Base-by-base conservation (phyloP, 2,797 vertebrate species). In the Apogon hyalosoma region DNA sequence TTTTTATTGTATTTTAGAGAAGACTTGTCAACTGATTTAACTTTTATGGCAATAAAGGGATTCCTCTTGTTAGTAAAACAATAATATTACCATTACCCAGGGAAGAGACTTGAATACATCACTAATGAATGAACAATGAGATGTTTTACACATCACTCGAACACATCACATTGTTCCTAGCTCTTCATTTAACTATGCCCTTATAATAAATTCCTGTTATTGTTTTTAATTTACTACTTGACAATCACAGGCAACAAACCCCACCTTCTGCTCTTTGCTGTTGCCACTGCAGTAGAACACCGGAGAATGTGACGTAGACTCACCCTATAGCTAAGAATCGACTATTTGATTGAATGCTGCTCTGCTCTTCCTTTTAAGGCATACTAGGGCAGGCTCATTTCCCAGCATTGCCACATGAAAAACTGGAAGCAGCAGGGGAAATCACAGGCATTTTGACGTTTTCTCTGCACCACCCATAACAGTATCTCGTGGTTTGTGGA, bases 291-390 rank as follows among this genome's bases (percentile, higher is more conserved):
- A 66, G 67, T 59, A 41, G 36, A 72, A 39, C 72, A 41, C 52
- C 19, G 48, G 47, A 55, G 56, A 72, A 55, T 28, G 77, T 82
- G 79, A 89, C 60, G 69, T 69, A 45, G 53, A 60, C 65, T 69
- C 21, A 36, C 58, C 71, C 69, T 50, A 33, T 24, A 47, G 68
- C 38, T 63, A 71, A 71, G 63, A 67, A 88, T 67, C 73, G 73
- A 83, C 80, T 77, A 73, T 69, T 63, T 67, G 73, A 88, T 73
- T n/a, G 78, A 85, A 55, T 0, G 28, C 38, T 12, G 57, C 61
- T 56, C 43, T 40, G 10, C 57, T 50, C 64, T 88, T 82, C 90
- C 91, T 92, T 92, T 89, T 87, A 91, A 91, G 89, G 91, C 73
- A 69, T 80, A 69, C 69, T 7, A 8, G 48, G 61, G 51, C 69